These are phyloP conservation scores for Hippocampus mohnikei DNA, from an alignment of 2,113 vertebrate species.

Conservation along the genomic window DNA sequence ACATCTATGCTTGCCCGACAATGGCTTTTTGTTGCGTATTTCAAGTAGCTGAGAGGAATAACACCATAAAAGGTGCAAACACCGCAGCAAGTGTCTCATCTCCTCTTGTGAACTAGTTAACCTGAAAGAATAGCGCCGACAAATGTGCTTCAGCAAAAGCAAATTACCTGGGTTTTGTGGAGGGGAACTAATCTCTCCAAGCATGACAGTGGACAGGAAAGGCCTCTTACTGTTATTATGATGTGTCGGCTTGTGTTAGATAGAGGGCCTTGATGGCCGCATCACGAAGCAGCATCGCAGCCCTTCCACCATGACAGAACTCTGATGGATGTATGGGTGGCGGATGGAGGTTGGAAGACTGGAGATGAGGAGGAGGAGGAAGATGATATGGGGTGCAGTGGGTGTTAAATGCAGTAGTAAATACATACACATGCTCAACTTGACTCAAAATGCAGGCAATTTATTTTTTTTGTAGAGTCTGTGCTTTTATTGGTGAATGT, in stretches of 20 bases:
- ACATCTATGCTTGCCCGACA: neutral
- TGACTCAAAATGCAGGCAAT: constrained; percentile 1
- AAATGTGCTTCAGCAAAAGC: constrained; percentile 77
- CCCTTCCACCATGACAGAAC: constrained; percentile 69
- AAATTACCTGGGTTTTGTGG: constrained; percentile 78
- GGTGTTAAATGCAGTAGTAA: constrained; percentile 55
- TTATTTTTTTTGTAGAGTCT: neutral
- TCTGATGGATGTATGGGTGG: constrained; percentile 70
- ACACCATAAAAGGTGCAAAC: constrained; percentile 51
- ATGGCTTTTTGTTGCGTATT: neutral
- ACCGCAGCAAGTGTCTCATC: constrained; percentile 62
- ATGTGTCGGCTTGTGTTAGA: constrained; percentile 79
- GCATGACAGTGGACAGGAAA: constrained; percentile 80
- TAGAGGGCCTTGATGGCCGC: constrained; percentile 73
- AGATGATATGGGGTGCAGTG: constrained; percentile 45
- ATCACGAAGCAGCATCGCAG: constrained; percentile 63
- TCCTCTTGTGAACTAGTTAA: constrained; percentile 70
- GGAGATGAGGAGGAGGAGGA: constrained; percentile 52
- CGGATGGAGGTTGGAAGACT: constrained; percentile 63
- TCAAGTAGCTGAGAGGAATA: constrained; percentile 33
- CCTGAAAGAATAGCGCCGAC: constrained; percentile 70
- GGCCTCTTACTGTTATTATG: constrained; percentile 82
- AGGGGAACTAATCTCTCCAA: constrained; percentile 81
- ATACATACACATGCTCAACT: constrained; percentile 54
- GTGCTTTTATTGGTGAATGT: neutral